phyloP scores from a whole-genome alignment of 35 echinoderm and acorn worm species.

The Ophioderma brevispina region DNA sequence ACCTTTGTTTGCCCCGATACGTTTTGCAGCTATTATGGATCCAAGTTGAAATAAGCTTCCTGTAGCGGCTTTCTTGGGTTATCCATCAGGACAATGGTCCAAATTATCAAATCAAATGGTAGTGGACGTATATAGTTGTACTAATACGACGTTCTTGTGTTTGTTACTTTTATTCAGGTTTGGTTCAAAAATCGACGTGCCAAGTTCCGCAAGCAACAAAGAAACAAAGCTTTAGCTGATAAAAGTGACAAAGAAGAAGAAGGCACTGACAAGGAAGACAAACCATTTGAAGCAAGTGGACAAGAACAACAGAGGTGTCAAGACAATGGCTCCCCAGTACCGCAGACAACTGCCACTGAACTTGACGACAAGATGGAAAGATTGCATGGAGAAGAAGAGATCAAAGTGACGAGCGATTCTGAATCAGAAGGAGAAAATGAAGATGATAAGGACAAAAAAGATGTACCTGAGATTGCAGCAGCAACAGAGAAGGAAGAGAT shows the following conservation, averaged over 20 bases:
- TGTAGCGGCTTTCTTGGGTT: too few species aligned
- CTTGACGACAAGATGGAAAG: not conserved
- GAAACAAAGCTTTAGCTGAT: slow-evolving; percentile 83
- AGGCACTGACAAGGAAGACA: slow-evolving; percentile 41
- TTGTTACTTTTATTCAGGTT: slow-evolving; percentile 63
- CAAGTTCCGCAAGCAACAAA: slow-evolving; percentile 94
- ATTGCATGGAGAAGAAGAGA: not conserved
- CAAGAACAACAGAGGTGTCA: not conserved
- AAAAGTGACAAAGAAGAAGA: slow-evolving; percentile 37
- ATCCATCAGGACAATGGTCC: too few species aligned
- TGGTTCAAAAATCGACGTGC: slow-evolving; percentile 99
- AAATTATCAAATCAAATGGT: not conserved
- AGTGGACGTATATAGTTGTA: not conserved
- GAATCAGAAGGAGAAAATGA: slow-evolving; percentile 1
- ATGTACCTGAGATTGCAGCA: not conserved
- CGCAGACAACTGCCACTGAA: not conserved
- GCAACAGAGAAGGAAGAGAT: not conserved
- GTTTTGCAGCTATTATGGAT: too few species aligned
- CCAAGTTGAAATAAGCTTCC: too few species aligned
- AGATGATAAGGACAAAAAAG: slow-evolving; percentile 25
- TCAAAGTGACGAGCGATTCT: not conserved
- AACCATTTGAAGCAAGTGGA: not conserved
- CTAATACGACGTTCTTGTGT: not conserved
- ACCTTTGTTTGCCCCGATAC: too few species aligned
- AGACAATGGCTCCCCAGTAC: not conserved